phyloP scores from a whole-genome alignment of 2,888 invertebrate genomes.

The Synergus laeviventris region DNA sequence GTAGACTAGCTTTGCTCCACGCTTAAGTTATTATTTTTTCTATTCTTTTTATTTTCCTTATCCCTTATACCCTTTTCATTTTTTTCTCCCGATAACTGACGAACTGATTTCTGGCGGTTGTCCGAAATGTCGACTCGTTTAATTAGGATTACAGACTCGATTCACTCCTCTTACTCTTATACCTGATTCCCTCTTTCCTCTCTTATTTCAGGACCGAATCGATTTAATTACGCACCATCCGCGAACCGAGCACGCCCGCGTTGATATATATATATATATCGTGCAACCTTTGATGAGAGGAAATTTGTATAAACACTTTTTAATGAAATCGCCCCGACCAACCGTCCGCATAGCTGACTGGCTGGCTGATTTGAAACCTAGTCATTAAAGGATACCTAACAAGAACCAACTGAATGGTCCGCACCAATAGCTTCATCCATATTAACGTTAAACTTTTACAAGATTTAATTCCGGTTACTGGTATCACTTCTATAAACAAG shows the following conservation, averaged over 20 bases:
- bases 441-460: slow-evolving; percentile 5
- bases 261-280: slow-evolving; percentile 1
- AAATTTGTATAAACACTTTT: slow-evolving; percentile 57
- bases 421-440: background rate
- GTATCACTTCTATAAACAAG: background rate
- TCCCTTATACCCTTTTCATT: slow-evolving; percentile 26
- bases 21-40: background rate
- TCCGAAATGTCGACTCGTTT: slow-evolving; percentile 40
- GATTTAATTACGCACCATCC: slow-evolving; percentile 57
- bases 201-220: slow-evolving; percentile 55
- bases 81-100: slow-evolving; percentile 43
- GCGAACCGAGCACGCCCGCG: slow-evolving; percentile 33
- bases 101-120: slow-evolving; percentile 28
- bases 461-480: background rate
- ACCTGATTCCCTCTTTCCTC: slow-evolving; percentile 39
- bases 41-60: slow-evolving; percentile 14
- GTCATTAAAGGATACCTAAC: slow-evolving; percentile 31
- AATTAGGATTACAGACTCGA: slow-evolving; percentile 41
- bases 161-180: slow-evolving; percentile 35
- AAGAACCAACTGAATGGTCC: slow-evolving; percentile 17
- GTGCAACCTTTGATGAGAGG: slow-evolving; percentile 55
- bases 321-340: slow-evolving; percentile 54
- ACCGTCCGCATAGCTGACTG: slow-evolving; percentile 37
- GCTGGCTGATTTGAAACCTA: slow-evolving; percentile 16
- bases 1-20: slow-evolving; percentile 7